Evolutionary conservation across 2,113 vertebrate genomes (phyloP).

Genomic region (Rissa tridactyla): DNA sequence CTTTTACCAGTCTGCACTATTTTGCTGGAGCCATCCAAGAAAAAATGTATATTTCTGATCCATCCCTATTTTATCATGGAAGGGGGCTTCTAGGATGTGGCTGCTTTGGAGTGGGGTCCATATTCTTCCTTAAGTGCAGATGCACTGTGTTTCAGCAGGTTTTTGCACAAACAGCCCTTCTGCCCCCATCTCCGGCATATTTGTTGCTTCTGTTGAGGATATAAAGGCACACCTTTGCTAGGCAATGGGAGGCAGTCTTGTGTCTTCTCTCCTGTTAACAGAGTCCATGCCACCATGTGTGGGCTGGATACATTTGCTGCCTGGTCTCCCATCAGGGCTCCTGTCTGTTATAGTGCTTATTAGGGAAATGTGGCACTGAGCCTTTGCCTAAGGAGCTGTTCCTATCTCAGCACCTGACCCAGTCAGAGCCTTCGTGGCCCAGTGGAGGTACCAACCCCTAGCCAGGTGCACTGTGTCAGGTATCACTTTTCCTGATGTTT

Average conservation of each 20-base stretch:
- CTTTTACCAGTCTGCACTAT: not conserved
- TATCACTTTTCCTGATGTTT: not conserved
- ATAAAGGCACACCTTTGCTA: not conserved
- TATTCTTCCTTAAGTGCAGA: not conserved
- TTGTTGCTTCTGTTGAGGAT: not conserved
- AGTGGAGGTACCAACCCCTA: not conserved
- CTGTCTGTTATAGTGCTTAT: not conserved
- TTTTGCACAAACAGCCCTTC: not conserved
- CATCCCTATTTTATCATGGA: not conserved
- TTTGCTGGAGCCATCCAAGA: not conserved
- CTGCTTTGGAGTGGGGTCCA: not conserved
- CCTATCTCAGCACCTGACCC: not conserved
- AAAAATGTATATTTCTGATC: not conserved
- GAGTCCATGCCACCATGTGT: not conserved
- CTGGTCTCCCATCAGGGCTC: not conserved
- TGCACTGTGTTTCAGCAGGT: not conserved
- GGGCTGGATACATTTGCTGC: not conserved
- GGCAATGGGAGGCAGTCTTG: not conserved
- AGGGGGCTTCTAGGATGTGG: not conserved
- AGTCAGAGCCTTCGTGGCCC: not conserved
- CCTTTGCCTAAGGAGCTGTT: not conserved
- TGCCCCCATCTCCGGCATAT: not conserved
- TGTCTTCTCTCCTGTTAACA: not conserved
- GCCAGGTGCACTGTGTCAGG: not conserved
- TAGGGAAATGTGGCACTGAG: not conserved